Evolutionary conservation across 2,113 vertebrate species (phyloP).

Genomic region (Colius striatus): DNA sequence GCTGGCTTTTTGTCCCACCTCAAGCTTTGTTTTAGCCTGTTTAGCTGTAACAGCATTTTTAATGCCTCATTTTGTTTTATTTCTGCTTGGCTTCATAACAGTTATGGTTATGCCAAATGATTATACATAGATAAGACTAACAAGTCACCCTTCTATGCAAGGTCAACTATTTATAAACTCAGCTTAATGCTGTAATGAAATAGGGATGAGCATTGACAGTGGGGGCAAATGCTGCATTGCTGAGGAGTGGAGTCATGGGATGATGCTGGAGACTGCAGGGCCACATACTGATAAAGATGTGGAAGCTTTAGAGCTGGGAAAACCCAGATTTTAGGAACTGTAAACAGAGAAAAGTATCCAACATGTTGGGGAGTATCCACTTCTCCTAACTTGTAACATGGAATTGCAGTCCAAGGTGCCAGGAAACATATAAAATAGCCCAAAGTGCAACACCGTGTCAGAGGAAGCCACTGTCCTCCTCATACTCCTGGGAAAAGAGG

Average conservation of each 20-base stretch:
- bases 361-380: background rate
- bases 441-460: rapidly evolving
- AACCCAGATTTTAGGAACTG: background rate
- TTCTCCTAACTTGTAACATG: background rate
- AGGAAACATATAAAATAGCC: background rate
- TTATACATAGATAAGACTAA: background rate
- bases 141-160: background rate
- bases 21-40: background rate
- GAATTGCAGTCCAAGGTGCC: background rate
- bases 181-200: background rate
- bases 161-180: constrained; percentile 11
- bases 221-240: background rate
- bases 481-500: background rate
- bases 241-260: background rate
- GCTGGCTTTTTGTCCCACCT: background rate
- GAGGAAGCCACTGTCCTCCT: background rate
- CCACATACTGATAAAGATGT: background rate
- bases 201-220: background rate
- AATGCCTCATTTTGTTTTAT: background rate
- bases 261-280: background rate
- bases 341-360: background rate
- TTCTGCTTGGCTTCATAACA: constrained; percentile 22
- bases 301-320: background rate
- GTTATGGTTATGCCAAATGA: background rate
- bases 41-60: background rate